Conservation (phyloP, 2,888 invertebrate genomes). For the Metellina segmentata region DNA sequence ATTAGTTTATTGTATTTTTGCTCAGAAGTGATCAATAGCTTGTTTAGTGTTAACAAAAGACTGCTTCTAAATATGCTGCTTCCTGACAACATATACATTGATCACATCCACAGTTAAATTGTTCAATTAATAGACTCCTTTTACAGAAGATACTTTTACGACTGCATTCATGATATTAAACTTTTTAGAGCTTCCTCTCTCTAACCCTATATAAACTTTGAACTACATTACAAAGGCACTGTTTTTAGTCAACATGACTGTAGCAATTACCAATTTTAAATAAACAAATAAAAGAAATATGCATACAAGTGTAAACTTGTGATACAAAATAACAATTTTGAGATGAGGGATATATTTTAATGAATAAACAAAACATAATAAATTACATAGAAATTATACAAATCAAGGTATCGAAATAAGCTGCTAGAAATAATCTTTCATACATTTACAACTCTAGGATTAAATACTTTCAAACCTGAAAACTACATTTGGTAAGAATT, state of each 20-base stretch:
- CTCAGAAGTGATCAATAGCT: no score
- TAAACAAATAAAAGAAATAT: neutral
- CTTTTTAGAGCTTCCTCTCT: neutral
- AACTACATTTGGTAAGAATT: no score
- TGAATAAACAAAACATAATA: neutral
- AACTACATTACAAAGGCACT: slow-evolving; percentile 20
- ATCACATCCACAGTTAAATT: no score
- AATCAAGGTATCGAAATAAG: neutral
- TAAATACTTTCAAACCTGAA: no score
- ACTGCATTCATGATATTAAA: no score
- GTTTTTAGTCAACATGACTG: neutral
- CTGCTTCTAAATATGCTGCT: no score
- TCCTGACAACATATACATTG: no score
- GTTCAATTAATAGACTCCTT: no score
- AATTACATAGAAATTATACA: neutral
- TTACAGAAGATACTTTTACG: no score
- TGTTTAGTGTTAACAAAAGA: no score
- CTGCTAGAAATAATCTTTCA: neutral
- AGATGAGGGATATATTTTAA: neutral
- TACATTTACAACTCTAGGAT: no score
- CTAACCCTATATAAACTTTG: neutral
- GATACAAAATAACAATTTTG: neutral
- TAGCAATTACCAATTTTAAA: neutral
- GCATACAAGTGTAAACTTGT: neutral
- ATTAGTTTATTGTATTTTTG: no score